These are phyloP conservation scores for Anodontia alba DNA, from an alignment of 2,888 invertebrate genomes.

Conservation along the genomic window DNA sequence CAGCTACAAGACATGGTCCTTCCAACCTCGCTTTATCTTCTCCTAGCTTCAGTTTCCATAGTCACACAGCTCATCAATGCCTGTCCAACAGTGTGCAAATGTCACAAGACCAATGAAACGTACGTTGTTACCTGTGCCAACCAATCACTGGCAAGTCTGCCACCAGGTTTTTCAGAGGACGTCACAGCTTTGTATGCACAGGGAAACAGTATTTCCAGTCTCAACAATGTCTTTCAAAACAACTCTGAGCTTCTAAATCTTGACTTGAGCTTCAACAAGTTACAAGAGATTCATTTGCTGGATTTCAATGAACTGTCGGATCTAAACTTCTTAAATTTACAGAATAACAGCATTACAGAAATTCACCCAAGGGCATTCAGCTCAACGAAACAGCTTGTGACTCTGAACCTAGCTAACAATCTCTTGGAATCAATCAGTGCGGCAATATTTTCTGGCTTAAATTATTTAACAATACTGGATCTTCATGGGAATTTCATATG, in stretches of 20 bases:
- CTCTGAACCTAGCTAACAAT: conserved; percentile 58
- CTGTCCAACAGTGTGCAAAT: conserved; percentile 53
- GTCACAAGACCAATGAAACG: conserved; percentile 24
- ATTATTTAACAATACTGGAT: conserved; percentile 30
- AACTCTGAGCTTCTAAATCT: conserved; percentile 57
- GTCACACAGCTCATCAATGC: neutral
- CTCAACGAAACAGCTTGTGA: conserved; percentile 30
- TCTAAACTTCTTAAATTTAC: conserved; percentile 47
- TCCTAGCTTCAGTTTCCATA: conserved; percentile 27
- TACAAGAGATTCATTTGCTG: conserved; percentile 44
- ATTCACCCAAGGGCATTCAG: conserved; percentile 37
- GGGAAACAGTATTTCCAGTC: conserved; percentile 56
- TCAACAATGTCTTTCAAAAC: conserved; percentile 57
- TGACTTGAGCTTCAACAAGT: conserved; percentile 72
- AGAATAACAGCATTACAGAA: conserved; percentile 47
- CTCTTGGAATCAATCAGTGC: conserved; percentile 28
- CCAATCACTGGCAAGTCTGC: conserved; percentile 52
- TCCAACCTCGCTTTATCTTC: conserved; percentile 6
- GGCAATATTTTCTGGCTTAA: conserved; percentile 42
- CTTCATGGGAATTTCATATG: conserved; percentile 40
- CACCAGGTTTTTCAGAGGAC: conserved; percentile 53
- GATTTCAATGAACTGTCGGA: conserved; percentile 36
- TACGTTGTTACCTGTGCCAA: conserved; percentile 59
- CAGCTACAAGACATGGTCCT: conserved; percentile 20
- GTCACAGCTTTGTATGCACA: conserved; percentile 38